These are phyloP conservation scores for Thalassophryne amazonica DNA, from an alignment of 2,797 vertebrate species.

Conservation along the genomic window DNA sequence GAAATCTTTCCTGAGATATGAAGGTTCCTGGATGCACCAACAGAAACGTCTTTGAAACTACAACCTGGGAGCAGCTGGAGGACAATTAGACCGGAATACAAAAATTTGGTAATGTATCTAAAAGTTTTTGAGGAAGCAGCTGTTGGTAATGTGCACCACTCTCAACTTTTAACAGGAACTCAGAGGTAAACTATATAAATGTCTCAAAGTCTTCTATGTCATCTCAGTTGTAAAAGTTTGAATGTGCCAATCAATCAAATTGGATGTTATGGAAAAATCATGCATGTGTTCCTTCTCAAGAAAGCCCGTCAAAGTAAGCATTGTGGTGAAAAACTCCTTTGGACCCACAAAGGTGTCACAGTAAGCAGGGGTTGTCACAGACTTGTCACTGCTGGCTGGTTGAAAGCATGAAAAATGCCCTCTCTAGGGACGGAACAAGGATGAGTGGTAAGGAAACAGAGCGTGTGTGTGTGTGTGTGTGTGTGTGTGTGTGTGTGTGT, in stretches of 20 bases:
- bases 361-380: slow-evolving; percentile 70
- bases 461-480: background rate
- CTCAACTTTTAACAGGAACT: slow-evolving; percentile 6
- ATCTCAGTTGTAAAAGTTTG: slow-evolving; percentile 41
- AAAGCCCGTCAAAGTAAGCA: slow-evolving; percentile 59
- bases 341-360: slow-evolving; percentile 73
- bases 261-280: slow-evolving; percentile 38
- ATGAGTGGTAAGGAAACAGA: slow-evolving; percentile 19
- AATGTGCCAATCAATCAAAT: slow-evolving; percentile 55
- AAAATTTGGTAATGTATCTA: no score
- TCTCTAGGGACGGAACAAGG: slow-evolving; percentile 56
- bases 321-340: slow-evolving; percentile 57
- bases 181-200: slow-evolving; percentile 30
- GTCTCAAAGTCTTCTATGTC: slow-evolving; percentile 17
- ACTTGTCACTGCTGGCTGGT: slow-evolving; percentile 72
- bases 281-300: slow-evolving; percentile 52
- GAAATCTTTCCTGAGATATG: no score
- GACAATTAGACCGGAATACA: no score
- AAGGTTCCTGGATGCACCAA: no score
- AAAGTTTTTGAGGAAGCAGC: no score
- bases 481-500: background rate
- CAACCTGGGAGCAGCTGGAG: no score
- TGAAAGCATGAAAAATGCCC: slow-evolving; percentile 75
- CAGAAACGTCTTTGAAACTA: no score
- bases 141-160: slow-evolving; percentile 3